Percentiles rank a stretch among this genome's conserved stretches.
These are phyloP conservation scores for Zeuzera pyrina DNA, from an alignment of 2,888 invertebrate genomes.

Conservation along the genomic window DNA sequence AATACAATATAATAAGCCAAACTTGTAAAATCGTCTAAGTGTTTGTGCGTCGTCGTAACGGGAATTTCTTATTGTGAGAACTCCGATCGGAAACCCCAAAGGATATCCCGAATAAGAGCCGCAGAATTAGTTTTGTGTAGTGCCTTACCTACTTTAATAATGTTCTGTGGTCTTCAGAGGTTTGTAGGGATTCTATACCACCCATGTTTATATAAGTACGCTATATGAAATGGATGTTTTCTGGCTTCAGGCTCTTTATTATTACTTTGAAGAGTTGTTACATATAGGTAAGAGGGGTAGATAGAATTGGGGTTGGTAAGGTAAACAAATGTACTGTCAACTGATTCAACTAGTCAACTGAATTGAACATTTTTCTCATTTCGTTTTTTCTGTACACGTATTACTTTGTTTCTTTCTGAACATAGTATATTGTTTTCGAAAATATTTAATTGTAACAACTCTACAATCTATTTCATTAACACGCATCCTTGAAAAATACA, in stretches of 20 bases:
- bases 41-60: too few relatives aligned
- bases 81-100: conserved; percentile 38
- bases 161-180: conserved; percentile 58
- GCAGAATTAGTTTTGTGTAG: conserved; percentile 61
- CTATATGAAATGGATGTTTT: conserved; percentile 68
- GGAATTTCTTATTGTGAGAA: conserved; percentile 34
- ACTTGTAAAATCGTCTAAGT: too few relatives aligned
- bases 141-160: conserved; percentile 65
- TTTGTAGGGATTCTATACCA: conserved; percentile 49
- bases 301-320: conserved; percentile 44
- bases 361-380: conserved; percentile 47
- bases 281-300: conserved; percentile 46
- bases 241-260: conserved; percentile 71
- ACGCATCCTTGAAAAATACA: too few relatives aligned
- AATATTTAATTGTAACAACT: too few relatives aligned
- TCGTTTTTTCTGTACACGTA: too few relatives aligned
- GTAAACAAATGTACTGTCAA: conserved; percentile 61
- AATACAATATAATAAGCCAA: not conserved
- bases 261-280: conserved; percentile 59
- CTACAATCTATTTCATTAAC: too few relatives aligned
- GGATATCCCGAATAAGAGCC: conserved; percentile 49
- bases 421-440: too few relatives aligned
- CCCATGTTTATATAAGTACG: conserved; percentile 53
- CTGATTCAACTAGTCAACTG: conserved; percentile 53
- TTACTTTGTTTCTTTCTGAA: too few relatives aligned